Evolutionary conservation across 2,797 vertebrate species (phyloP).

Genomic region (Chrysocyon brachyurus): DNA sequence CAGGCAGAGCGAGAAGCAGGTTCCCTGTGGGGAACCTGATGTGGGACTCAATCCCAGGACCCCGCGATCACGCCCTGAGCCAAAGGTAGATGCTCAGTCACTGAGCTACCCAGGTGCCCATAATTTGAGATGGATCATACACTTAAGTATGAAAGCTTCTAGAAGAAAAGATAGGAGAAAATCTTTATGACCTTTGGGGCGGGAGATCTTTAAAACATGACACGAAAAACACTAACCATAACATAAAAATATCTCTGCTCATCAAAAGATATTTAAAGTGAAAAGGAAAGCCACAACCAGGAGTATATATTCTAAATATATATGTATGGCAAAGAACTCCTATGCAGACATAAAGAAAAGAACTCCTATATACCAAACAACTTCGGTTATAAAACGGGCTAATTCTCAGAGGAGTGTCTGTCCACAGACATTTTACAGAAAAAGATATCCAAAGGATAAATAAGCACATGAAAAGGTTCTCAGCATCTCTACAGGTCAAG

Average conservation of each 20-base stretch:
- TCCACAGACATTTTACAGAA: background rate
- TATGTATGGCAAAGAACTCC: background rate
- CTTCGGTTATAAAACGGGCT: conserved; percentile 2
- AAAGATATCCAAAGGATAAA: background rate
- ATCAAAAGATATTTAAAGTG: background rate
- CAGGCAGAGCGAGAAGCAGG: too few relatives aligned
- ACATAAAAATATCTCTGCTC: conserved; percentile 16
- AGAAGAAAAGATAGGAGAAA: conserved; percentile 12
- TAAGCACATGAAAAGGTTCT: background rate
- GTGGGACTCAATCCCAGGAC: too few relatives aligned
- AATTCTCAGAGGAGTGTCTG: background rate
- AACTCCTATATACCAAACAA: background rate
- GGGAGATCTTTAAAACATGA: background rate
- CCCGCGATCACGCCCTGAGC: too few relatives aligned
- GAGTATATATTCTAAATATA: background rate
- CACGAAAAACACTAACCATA: background rate
- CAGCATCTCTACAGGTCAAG: background rate
- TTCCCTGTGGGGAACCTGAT: too few relatives aligned
- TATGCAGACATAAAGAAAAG: background rate
- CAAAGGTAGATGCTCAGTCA: too few relatives aligned
- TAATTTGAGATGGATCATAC: background rate
- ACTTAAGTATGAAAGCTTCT: background rate
- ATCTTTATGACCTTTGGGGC: background rate
- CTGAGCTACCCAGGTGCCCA: too few relatives aligned
- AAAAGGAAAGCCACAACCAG: background rate